A percentile compares a stretch with the other conserved stretches of the same genome.
phyloP scores from a whole-genome alignment of 2,113 vertebrate genomes.

The Pithys albifrons region DNA sequence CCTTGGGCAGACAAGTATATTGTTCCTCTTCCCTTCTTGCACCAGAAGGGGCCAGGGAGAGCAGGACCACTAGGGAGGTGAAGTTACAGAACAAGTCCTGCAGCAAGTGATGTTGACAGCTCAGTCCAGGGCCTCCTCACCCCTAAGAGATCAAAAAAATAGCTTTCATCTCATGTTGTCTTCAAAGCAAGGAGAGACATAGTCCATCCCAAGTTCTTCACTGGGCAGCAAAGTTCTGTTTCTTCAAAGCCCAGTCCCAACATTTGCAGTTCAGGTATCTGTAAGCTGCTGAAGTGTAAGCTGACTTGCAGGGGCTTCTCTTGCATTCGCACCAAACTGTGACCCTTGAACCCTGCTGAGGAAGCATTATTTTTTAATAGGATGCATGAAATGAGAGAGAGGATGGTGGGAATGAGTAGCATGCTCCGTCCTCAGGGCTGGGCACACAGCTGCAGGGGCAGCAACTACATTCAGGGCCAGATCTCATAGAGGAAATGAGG shows the following conservation, averaged over 20 bases:
- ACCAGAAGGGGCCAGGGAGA: neutral
- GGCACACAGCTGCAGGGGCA: neutral
- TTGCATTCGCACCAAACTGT: neutral
- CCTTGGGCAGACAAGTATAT: neutral
- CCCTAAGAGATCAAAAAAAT: neutral
- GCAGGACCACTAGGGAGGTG: neutral
- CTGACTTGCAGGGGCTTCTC: neutral
- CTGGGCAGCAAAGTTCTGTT: neutral
- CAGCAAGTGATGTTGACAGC: neutral
- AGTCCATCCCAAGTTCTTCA: neutral
- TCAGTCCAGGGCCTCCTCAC: neutral
- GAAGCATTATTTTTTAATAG: neutral
- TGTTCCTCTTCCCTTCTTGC: neutral
- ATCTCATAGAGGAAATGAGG: constrained; percentile 42
- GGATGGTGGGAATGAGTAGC: neutral
- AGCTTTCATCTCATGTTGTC: neutral
- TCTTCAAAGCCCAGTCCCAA: neutral
- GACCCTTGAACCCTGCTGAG: neutral
- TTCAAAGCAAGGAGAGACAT: neutral
- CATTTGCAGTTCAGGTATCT: neutral
- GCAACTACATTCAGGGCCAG: neutral
- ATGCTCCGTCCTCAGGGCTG: neutral
- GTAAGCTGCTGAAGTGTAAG: neutral
- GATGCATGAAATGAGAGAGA: neutral
- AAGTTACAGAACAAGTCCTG: neutral